Evolutionary conservation across 2,113 vertebrate species (phyloP).

Genomic region (Eidolon helvum): DNA sequence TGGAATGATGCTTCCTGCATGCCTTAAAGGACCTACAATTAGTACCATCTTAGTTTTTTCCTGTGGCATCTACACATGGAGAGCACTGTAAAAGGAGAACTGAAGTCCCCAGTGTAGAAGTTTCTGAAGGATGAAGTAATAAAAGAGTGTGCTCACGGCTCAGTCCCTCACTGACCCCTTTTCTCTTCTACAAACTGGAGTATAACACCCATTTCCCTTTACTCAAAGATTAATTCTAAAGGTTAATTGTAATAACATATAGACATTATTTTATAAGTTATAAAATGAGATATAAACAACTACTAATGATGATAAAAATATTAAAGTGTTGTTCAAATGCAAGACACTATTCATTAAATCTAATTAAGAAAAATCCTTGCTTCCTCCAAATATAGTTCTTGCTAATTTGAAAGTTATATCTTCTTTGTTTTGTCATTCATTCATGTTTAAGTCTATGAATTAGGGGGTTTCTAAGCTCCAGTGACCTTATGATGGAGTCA

Average conservation of each 20-base stretch:
- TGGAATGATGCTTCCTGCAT: slow-evolving; percentile 25
- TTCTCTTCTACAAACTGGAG: neutral
- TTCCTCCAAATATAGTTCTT: neutral
- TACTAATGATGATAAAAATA: neutral
- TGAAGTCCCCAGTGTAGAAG: neutral
- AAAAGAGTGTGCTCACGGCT: neutral
- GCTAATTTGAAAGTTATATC: neutral
- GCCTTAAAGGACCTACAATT: neutral
- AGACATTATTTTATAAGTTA: neutral
- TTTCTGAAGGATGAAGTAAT: neutral
- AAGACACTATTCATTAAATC: neutral
- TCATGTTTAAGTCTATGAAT: neutral
- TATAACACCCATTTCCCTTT: neutral
- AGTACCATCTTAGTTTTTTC: neutral
- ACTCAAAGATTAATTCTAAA: neutral
- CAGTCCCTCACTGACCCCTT: neutral
- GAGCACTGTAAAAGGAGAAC: neutral
- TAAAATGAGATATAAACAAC: neutral
- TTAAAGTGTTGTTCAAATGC: neutral
- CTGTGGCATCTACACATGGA: neutral
- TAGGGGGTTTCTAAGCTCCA: neutral
- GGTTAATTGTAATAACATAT: neutral
- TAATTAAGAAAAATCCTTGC: neutral
- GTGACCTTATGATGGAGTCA: neutral
- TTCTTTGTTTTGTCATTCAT: neutral